Evolutionary conservation across 2,113 vertebrate genomes (phyloP).

Genomic region (Sinocyclocheilus grahami): DNA sequence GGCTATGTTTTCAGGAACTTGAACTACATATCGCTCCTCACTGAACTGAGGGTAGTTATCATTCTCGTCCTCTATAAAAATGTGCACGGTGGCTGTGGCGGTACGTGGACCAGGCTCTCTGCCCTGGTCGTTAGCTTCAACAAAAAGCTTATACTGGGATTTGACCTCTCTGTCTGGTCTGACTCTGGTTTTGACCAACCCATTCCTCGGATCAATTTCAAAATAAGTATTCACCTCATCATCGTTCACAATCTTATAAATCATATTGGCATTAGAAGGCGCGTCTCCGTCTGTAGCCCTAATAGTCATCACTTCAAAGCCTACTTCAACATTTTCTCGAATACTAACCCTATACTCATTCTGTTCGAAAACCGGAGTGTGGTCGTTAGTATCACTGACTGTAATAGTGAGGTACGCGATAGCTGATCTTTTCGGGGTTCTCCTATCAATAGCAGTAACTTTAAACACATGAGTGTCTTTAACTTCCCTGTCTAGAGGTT

Average conservation of each 20-base stretch:
- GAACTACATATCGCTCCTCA: constrained; percentile 84
- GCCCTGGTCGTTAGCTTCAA: constrained; percentile 88
- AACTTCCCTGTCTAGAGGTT: constrained; percentile 83
- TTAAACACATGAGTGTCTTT: constrained; percentile 89
- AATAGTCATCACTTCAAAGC: constrained; percentile 86
- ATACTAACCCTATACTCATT: constrained; percentile 83
- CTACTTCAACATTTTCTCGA: constrained; percentile 86
- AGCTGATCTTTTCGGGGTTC: constrained; percentile 76
- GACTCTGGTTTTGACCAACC: constrained; percentile 80
- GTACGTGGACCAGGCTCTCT: constrained; percentile 82
- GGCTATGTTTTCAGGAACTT: constrained; percentile 78
- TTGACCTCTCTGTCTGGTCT: constrained; percentile 79
- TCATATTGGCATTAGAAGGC: constrained; percentile 86
- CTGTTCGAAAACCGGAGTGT: constrained; percentile 83
- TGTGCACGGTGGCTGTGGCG: constrained; percentile 82
- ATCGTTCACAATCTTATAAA: constrained; percentile 79
- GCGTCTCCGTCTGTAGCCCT: constrained; percentile 84
- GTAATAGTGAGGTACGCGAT: constrained; percentile 84
- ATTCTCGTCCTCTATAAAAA: constrained; percentile 85
- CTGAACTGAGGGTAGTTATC: constrained; percentile 90
- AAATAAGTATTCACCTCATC: constrained; percentile 72
- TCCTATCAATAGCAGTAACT: constrained; percentile 80
- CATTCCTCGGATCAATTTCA: constrained; percentile 82
- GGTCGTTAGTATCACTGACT: constrained; percentile 86
- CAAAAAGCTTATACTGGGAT: constrained; percentile 80